These are phyloP conservation scores for Trididemnum miniatum DNA, from an alignment of 23 tunicate species.

Conservation along the genomic window DNA sequence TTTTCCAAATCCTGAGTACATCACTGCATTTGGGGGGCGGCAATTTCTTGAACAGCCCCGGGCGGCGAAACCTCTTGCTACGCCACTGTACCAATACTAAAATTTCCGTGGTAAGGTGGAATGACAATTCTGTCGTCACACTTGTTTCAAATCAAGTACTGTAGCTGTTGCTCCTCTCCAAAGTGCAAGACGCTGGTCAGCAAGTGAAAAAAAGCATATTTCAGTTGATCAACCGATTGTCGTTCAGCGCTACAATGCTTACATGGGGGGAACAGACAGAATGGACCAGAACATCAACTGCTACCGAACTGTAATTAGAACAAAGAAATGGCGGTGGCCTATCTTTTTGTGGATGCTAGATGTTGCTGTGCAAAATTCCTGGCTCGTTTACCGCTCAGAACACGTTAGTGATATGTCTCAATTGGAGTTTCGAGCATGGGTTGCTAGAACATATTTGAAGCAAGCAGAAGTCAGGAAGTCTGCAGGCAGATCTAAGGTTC, in stretches of 20 bases:
- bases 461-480: background rate
- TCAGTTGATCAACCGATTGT: conserved; percentile 6
- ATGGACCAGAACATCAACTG: conserved; percentile 23
- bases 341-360: background rate
- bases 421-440: conserved; percentile 16
- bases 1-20: no score
- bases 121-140: conserved; percentile 3
- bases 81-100: no score
- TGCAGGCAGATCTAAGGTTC: background rate
- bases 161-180: background rate
- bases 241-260: background rate
- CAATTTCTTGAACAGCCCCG: no score
- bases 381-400: conserved; percentile 7
- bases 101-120: background rate
- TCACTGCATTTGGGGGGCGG: no score
- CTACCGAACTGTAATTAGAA: background rate
- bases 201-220: background rate
- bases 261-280: conserved; percentile 16
- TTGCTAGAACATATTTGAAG: background rate
- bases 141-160: background rate
- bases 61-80: no score
- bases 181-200: conserved; percentile 1
- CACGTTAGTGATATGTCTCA: background rate
- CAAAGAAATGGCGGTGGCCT: conserved; percentile 22
- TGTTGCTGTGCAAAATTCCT: conserved; percentile 7